Evolutionary conservation across 2,113 vertebrate species (phyloP), one percentile per base, ranked within the genome.

Genomic region (Channa maculata): DNA sequence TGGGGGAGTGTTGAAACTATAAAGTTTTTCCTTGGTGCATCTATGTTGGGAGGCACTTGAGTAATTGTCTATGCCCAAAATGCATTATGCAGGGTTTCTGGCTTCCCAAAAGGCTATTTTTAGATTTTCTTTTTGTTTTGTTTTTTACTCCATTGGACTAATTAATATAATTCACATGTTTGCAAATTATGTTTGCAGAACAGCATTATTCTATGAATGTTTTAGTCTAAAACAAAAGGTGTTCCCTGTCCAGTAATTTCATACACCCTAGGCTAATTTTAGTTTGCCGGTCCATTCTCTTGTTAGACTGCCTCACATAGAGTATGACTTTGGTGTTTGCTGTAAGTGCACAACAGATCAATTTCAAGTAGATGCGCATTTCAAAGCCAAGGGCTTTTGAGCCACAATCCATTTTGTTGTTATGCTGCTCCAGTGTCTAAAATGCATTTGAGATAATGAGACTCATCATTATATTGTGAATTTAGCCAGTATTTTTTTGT

Each of bases 311-410:
- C 53, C 45, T 75, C 14, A 71, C 78, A 83, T 74, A 87, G 82
- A 71, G 46, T 10, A 59, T 62, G 41, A 60, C 82, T 68, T 78
- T 44, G 50, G 71, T 62, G 59, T 65, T 6, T 45, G 65, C 48
- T 80, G 48, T 44, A 76, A 80, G 70, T 80, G 59, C 13, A 46
- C 13, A 68, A 67, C 72, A 61, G 71, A 88, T 92, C 87, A 71
- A 87, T 91, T 78, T 71, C 54, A 83, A 76, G 83, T 68, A 59
- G 65, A 52, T 81, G 61, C 80, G 3, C 24, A 45, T 87, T 91
- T 80, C 66, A 70, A 71, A 79, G 70, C 65, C 34, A 46, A 48
- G 60, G 43, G 59, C 61, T 85, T 90, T 80, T 69, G 68, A 24
- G 55, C 14, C 10, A 41, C 36, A n/a, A 9, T 64, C 38, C 34